Evolutionary conservation across 2,113 vertebrate genomes (phyloP), one percentile per base, ranked within the genome.

Genomic region (Puntigrus tetrazona): DNA sequence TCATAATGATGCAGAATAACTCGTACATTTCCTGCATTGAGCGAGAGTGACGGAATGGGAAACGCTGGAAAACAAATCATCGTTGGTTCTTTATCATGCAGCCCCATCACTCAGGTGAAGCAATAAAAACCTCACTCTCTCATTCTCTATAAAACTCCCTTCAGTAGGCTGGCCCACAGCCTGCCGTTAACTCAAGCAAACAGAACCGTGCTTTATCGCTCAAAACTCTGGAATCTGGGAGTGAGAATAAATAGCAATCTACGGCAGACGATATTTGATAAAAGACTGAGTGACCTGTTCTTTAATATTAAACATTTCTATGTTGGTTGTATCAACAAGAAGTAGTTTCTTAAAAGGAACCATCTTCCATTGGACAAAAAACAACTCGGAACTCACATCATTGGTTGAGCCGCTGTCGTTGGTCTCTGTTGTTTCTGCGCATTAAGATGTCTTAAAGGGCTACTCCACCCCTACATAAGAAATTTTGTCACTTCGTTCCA

Each of bases 41-140:
- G 63, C 47, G 43, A 67, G 52, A 78, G 22, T 50, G 86, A 55
- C 2, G 1, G 45, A 78, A 52, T 34, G 45, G 29, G 82, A 36
- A 70, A 38, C 18, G 67, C 65, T 20, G 78, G 45, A 79, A 76
- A 69, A 69, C 61, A 78, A 84, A 79, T 41, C 55, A 41, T 59
- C 36, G 61, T 47, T 50, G 27, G 22, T 57, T 65, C 73, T 77
- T 86, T 76, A 81, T 84, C 67, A 84, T 84, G 83, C 75, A 57
- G 61, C 63, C 34, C 63, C 75, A 78, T 78, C 83, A 41, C 73
- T 75, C 61, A 84, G 77, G 59, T 18, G 34, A 41, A 79, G 43
- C 22, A 34, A 36, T 75, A 80, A 79, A 73, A 86, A 43, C 55
- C 55, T 57, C 63, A 79, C 34, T 83, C 75, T 27, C 69, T 73